phyloP scores from a whole-genome alignment of 2,888 invertebrate species.

The Tinea trinotella region DNA sequence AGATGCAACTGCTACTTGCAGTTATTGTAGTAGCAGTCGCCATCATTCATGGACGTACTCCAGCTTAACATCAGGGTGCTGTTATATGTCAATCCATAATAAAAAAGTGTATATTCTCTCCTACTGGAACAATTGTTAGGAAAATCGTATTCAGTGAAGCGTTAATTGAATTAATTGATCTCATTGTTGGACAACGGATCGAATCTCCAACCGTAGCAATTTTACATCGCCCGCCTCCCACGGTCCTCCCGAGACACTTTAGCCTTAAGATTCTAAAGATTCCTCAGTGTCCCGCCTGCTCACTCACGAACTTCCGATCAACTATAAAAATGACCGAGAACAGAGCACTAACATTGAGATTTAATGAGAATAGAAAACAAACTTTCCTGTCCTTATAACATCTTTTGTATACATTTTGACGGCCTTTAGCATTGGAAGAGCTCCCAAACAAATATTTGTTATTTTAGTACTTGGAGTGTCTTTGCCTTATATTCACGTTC shows the following conservation, averaged over 20 bases:
- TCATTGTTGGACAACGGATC: slow-evolving; percentile 49
- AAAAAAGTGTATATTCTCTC: too few relatives aligned
- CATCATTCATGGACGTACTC: too few relatives aligned
- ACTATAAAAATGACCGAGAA: background rate
- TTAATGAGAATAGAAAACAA: slow-evolving; percentile 10
- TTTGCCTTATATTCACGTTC: slow-evolving; percentile 4
- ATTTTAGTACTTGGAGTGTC: slow-evolving; percentile 8
- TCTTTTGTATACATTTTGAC: background rate
- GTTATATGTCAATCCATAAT: too few relatives aligned
- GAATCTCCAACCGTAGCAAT: slow-evolving; percentile 28
- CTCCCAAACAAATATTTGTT: slow-evolving; percentile 16
- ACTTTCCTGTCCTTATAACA: slow-evolving; percentile 14
- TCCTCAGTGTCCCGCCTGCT: background rate
- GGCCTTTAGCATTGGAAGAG: slow-evolving; percentile 1
- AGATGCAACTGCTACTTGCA: too few relatives aligned
- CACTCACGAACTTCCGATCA: background rate
- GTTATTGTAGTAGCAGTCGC: too few relatives aligned
- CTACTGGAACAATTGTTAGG: too few relatives aligned
- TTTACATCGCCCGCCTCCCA: slow-evolving; percentile 34
- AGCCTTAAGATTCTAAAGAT: background rate
- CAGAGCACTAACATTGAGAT: background rate
- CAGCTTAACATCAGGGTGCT: too few relatives aligned
- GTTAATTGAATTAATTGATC: slow-evolving; percentile 61
- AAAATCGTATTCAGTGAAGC: slow-evolving; percentile 39
- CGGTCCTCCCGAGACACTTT: background rate